These are phyloP conservation scores for Brachionus plicatilis DNA, from an alignment of 1,140 invertebrate genomes.

Conservation along the genomic window DNA sequence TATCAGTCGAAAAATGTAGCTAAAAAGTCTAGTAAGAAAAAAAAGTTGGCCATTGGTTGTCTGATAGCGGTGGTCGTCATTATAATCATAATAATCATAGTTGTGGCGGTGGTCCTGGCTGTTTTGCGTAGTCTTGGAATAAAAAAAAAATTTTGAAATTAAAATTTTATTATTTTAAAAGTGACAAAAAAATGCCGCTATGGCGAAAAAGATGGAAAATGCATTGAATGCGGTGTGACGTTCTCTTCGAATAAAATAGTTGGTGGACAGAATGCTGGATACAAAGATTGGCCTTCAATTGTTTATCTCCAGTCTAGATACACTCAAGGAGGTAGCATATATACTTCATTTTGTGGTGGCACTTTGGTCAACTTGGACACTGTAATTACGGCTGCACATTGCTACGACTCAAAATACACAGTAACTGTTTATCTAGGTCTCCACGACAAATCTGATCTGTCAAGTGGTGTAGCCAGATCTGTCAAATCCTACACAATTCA, in stretches of 20 bases:
- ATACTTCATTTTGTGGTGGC: slow-evolving; percentile 63
- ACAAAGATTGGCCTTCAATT: slow-evolving; percentile 14
- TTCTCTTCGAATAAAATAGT: not conserved
- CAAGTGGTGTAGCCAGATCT: not conserved
- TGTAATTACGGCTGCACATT: slow-evolving; percentile 71
- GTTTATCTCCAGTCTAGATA: not conserved
- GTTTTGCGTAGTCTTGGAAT: not conserved
- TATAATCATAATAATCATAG: too few relatives aligned
- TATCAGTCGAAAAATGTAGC: too few relatives aligned
- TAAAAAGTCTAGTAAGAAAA: too few relatives aligned
- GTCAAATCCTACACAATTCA: slow-evolving; percentile 1
- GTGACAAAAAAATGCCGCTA: not conserved
- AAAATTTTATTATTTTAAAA: too few relatives aligned
- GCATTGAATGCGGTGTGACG: not conserved
- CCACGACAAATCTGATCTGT: not conserved
- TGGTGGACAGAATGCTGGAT: not conserved
- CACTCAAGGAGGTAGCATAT: too few relatives aligned
- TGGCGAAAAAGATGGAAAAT: not conserved
- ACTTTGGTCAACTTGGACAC: slow-evolving; percentile 67
- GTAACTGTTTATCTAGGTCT: not conserved
- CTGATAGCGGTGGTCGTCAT: too few relatives aligned
- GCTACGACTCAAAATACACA: slow-evolving; percentile 47
- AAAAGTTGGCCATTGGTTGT: too few relatives aligned
- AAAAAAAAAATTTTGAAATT: not conserved
- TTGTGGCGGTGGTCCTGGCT: not conserved